Conservation (phyloP, 2,797 vertebrate species). For the Myiotriccus ornatus region DNA sequence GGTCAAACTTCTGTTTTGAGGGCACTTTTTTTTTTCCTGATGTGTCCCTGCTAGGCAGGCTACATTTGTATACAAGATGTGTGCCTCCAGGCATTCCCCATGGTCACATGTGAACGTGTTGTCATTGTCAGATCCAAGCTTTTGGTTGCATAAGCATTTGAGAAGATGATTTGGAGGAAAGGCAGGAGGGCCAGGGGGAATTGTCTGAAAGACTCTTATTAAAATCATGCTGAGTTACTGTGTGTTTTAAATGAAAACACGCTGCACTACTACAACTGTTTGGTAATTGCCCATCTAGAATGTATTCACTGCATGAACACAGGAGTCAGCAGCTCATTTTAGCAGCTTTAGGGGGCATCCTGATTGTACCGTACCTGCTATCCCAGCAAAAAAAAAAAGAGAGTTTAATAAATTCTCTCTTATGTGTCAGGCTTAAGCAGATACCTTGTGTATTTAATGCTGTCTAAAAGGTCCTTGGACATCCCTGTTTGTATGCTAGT, state of each 20-base stretch:
- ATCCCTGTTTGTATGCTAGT: not conserved
- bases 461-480: not conserved
- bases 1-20: not conserved
- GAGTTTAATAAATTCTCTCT: not conserved
- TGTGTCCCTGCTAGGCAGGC: not conserved
- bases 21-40: not conserved
- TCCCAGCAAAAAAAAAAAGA: not conserved
- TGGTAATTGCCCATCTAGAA: not conserved
- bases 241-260: not conserved
- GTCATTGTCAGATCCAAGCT: not conserved
- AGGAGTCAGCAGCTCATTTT: conserved; percentile 13
- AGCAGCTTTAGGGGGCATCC: not conserved
- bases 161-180: not conserved
- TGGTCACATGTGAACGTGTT: not conserved
- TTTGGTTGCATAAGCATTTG: not conserved
- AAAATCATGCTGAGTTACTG: conserved; percentile 8
- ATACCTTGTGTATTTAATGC: not conserved
- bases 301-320: not conserved
- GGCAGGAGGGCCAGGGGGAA: not conserved
- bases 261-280: not conserved
- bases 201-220: not conserved
- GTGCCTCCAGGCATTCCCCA: not conserved
- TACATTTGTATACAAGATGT: not conserved
- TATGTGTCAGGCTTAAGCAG: not conserved
- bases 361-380: not conserved